Base-by-base conservation (phyloP, 2,888 invertebrate genomes). In the Drosophila neutralis region DNA sequence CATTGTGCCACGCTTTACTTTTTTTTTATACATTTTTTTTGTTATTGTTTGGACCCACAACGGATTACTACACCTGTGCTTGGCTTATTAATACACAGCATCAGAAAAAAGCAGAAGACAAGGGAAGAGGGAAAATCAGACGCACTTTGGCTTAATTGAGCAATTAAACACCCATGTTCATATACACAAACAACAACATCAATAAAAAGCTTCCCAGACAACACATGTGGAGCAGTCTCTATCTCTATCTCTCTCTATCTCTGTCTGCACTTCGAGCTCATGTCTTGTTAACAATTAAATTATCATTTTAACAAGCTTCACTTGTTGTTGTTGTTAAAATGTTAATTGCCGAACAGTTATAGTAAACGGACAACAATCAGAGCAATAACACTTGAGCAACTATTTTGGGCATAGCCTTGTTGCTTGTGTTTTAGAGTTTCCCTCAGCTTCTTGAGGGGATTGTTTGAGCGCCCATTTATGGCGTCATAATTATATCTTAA, bases 341-440 rank as follows among this genome's bases (percentile, higher is more conserved):
- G 91, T 91, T 91, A 90, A 91, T 89, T 91, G 88, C 80, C 84
- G 82, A 86, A 90, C 90, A 90, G 91, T 91, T 91, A 90, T 90
- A 90, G 87, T 80, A 87, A 91, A 90, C 86, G 81, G 88, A 68
- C 63, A 65, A 57, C 75, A 80, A 82, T 89, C 87, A 85, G 87
- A 83, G 82, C 89, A 87, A 78, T 73, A 72, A 75, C 69, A 72
- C 56, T 68, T 69, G 60, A 64, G 67, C 76, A 60, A 62, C 84
- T 82, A 82, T 87, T 87, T 91, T 90, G 90, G 90, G 67, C 84
- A 87, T 82, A 81, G 90, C 62, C 85, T 79, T 73, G 71, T 75
- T 75, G 13, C 13, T 29, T n/a, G 5, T 63, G 64, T 53, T 42
- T 67, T 56, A 54, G 53, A 62, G 63, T 68, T 68, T 40, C 21